A percentile compares a stretch with the other conserved stretches of the same genome.
Conservation (phyloP, 2,888 invertebrate genomes). For the Trachelus troglodyta region DNA sequence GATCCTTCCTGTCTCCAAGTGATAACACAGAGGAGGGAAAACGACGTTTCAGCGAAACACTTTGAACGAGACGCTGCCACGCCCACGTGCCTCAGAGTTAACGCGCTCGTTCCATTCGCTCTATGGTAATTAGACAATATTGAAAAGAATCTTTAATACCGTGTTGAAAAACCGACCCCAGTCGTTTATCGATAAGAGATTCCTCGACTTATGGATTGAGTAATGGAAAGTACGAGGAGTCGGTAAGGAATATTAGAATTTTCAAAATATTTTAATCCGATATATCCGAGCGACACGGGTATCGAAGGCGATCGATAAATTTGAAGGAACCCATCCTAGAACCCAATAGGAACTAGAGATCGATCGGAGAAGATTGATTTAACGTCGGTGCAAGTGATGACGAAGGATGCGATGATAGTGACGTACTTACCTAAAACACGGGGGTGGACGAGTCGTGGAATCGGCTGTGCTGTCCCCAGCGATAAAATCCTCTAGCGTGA, state of each 20-base stretch:
- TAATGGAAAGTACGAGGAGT: neutral
- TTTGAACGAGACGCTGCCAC: neutral
- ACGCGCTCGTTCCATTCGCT: neutral
- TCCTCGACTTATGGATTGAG: neutral
- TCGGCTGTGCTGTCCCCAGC: constrained; percentile 24
- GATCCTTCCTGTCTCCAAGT: neutral
- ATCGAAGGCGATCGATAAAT: too few relatives aligned
- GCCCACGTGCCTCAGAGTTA: neutral
- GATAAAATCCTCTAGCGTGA: constrained; percentile 31
- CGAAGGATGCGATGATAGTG: constrained; percentile 6
- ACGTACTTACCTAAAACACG: constrained; percentile 58
- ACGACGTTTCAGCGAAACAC: neutral
- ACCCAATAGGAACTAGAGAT: too few relatives aligned
- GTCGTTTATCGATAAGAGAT: too few relatives aligned
- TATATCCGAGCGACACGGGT: neutral
- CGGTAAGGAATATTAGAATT: neutral
- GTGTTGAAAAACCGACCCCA: too few relatives aligned
- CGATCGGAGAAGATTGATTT: too few relatives aligned
- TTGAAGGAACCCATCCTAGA: too few relatives aligned
- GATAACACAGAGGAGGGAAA: neutral
- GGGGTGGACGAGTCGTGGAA: constrained; percentile 40
- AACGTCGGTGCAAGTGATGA: neutral
- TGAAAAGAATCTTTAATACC: too few relatives aligned
- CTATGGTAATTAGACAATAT: neutral
- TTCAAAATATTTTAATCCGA: neutral